These are phyloP conservation scores for Homarus gammarus DNA, from an alignment of 2,888 invertebrate species.

Conservation along the genomic window DNA sequence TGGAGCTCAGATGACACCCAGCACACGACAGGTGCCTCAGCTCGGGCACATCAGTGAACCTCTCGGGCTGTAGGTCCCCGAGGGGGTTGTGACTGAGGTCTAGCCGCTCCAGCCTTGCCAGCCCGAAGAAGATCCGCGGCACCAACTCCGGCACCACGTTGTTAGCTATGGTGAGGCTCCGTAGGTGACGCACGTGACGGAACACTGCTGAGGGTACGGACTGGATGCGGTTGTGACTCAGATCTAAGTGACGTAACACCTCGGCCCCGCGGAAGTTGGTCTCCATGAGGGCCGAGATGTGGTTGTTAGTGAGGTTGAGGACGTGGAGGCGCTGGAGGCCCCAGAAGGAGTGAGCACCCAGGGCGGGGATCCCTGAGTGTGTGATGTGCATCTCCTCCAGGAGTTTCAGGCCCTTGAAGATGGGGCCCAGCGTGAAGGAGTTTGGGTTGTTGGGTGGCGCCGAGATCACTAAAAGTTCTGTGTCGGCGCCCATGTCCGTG, in stretches of 20 bases:
- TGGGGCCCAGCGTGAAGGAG: conserved; percentile 85
- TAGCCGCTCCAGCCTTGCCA: conserved; percentile 86
- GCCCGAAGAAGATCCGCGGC: conserved; percentile 85
- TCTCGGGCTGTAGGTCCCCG: conserved; percentile 87
- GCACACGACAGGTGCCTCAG: conserved; percentile 86
- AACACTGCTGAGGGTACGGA: conserved; percentile 88
- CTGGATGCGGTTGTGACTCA: conserved; percentile 87
- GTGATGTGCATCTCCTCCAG: conserved; percentile 86
- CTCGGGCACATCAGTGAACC: conserved; percentile 82
- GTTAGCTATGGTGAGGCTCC: conserved; percentile 79
- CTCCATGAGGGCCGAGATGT: conserved; percentile 84
- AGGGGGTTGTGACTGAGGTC: conserved; percentile 88
- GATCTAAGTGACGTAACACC: conserved; percentile 85
- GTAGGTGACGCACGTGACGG: conserved; percentile 86
- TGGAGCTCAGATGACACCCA: conserved; percentile 85
- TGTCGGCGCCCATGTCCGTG: conserved; percentile 83
- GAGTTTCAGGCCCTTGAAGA: conserved; percentile 82
- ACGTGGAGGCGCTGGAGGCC: conserved; percentile 83
- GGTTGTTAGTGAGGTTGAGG: conserved; percentile 87
- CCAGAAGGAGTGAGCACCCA: conserved; percentile 90
- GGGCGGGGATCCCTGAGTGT: conserved; percentile 86
- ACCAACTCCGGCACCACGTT: conserved; percentile 77
- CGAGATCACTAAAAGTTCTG: conserved; percentile 85
- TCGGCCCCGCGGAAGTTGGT: conserved; percentile 89
- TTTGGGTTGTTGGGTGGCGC: conserved; percentile 82